Percentiles rank a stretch among this genome's conserved stretches.
These are phyloP conservation scores for Lydus trimaculatus DNA, from an alignment of 2,888 invertebrate genomes.

Conservation along the genomic window DNA sequence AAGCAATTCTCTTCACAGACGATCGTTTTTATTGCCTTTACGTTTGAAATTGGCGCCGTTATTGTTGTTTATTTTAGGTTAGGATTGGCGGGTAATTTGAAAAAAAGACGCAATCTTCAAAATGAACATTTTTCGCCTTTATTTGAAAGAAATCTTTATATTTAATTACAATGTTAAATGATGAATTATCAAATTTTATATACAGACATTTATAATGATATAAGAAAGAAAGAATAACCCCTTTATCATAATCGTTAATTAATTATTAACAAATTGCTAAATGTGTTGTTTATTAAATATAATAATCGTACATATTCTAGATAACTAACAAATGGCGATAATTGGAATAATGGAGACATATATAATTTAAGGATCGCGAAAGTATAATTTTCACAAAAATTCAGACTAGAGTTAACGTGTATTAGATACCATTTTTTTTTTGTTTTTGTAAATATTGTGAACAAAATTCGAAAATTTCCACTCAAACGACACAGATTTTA, in stretches of 20 bases:
- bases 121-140: constrained; percentile 1
- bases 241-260: neutral
- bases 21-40: neutral
- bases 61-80: neutral
- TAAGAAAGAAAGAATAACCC: neutral
- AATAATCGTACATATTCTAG: constrained; percentile 2
- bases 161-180: constrained; percentile 5
- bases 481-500: neutral
- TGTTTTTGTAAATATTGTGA: neutral
- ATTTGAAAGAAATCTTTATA: neutral
- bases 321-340: neutral
- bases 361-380: neutral
- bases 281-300: neutral
- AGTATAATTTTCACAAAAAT: neutral
- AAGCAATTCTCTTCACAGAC: neutral
- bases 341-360: neutral
- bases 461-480: neutral
- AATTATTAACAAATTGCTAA: constrained; percentile 1
- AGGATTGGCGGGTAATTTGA: neutral
- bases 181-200: neutral
- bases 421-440: no score
- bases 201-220: constrained; percentile 4
- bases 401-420: neutral
- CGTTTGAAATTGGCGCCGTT: no score
- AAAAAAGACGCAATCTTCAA: neutral